phyloP scores from a whole-genome alignment of 1,140 invertebrate genomes.

The Heliconius nattereri region DNA sequence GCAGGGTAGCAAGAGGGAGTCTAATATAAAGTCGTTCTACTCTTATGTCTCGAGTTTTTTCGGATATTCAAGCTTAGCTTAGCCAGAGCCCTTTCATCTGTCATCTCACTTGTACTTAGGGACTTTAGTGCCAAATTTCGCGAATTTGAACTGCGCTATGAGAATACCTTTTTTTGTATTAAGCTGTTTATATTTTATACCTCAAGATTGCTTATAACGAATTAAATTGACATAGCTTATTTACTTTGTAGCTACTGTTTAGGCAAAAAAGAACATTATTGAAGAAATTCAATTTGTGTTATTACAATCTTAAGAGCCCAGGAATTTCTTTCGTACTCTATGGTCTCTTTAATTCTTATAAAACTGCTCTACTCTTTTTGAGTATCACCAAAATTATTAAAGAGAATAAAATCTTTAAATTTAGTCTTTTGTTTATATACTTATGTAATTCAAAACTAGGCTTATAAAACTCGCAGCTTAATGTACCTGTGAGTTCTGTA shows the following conservation, averaged over 20 bases:
- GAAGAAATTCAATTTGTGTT: slow-evolving; percentile 25
- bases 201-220: neutral
- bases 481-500: too few relatives aligned
- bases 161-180: neutral
- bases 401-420: too few relatives aligned
- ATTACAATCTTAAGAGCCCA: slow-evolving; percentile 18
- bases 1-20: too few relatives aligned
- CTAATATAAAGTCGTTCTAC: too few relatives aligned
- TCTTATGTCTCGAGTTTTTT: too few relatives aligned
- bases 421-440: too few relatives aligned
- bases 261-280: slow-evolving; percentile 15
- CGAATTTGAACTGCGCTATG: neutral
- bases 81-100: too few relatives aligned
- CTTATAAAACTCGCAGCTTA: too few relatives aligned
- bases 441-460: too few relatives aligned
- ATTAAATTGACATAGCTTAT: neutral
- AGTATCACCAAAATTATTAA: neutral
- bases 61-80: too few relatives aligned
- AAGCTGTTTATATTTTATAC: neutral
- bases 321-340: slow-evolving; percentile 20
- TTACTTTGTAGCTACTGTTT: neutral
- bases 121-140: too few relatives aligned
- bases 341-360: neutral
- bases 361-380: neutral
- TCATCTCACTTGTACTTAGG: too few relatives aligned